Base-by-base conservation (phyloP, 2,888 invertebrate species). In the Balanococcus diminutus region DNA sequence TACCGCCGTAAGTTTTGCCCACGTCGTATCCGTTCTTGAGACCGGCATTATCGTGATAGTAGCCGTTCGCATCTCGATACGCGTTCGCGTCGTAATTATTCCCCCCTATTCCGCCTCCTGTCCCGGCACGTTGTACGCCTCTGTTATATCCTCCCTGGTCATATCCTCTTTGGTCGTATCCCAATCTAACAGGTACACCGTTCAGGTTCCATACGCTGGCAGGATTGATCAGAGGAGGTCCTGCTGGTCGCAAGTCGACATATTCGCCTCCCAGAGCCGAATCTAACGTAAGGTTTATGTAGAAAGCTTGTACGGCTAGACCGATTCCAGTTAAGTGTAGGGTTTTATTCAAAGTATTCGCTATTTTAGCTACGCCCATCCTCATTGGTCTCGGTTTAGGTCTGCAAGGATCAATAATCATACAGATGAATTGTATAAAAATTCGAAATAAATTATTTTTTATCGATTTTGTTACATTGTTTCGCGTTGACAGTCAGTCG, bases 1-100 rank as follows among this genome's bases (percentile, higher is more conserved):
- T 81, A 88, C 88, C 88, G 87, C 88, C 88, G 56, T 88, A 88
- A 0, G 88, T 88, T 56, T 88, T 88, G 25, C 88, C 88, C 2
- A 88, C 85, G 56, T 88, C 88, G 82, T 88, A 88, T 8, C 88
- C 88, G 46, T 88, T 88, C 79, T 87, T 86, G 4, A 87, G 86
- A 11, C 88, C 88, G 61, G 88, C 84, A 16, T 88, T 87, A 82
- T 88, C 88, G n/a, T 88, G 87, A 75, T 88, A 88, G 61, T 86
- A 88, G 4, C 88, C 88, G 32, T 87, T 87, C 56, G 87, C 87
- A 28, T 88, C 87, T 11, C 86, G 86, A 84, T 87, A 88, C 5
- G 88, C 88, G n/a, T 87, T 87, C 2, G 87, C 87, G 22, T 87
- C 88, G 32, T 87, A 86, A 46, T 87, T 88, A 25, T 86, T 87